phyloP scores from a whole-genome alignment of 2,797 vertebrate species.

The Syngnathus acus region DNA sequence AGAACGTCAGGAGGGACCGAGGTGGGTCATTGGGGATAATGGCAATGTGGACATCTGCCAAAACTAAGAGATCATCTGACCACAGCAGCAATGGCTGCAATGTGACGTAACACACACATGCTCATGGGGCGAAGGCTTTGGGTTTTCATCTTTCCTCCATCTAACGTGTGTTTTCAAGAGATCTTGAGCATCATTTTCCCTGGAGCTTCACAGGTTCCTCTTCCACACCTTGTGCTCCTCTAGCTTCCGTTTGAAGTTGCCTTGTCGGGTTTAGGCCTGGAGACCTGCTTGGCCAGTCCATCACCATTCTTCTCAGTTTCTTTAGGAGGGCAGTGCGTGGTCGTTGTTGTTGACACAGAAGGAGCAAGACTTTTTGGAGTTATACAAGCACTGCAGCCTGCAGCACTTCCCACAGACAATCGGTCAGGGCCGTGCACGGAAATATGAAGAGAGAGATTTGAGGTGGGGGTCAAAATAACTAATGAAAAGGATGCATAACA shows the following conservation, averaged over 20 bases:
- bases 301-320: background rate
- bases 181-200: background rate
- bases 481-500: conserved; percentile 33
- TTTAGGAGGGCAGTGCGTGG: background rate
- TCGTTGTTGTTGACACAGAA: background rate
- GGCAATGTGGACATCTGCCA: conserved; percentile 44
- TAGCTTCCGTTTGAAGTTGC: background rate
- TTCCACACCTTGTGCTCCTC: too few relatives aligned
- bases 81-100: conserved; percentile 15
- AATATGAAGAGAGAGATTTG: conserved; percentile 32
- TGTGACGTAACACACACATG: conserved; percentile 37
- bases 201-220: background rate
- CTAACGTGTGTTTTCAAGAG: conserved; percentile 8
- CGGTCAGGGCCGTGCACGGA: conserved; percentile 20
- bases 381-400: conserved; percentile 42
- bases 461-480: conserved; percentile 19
- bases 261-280: background rate
- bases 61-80: conserved; percentile 38
- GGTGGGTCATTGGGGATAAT: conserved; percentile 27
- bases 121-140: conserved; percentile 25
- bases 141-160: conserved; percentile 18
- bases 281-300: background rate
- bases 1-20: background rate
- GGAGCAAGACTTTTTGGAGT: conserved; percentile 21
- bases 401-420: conserved; percentile 43